Evolutionary conservation across 2,888 invertebrate genomes (phyloP).

Genomic region (Nomada ferruginata): DNA sequence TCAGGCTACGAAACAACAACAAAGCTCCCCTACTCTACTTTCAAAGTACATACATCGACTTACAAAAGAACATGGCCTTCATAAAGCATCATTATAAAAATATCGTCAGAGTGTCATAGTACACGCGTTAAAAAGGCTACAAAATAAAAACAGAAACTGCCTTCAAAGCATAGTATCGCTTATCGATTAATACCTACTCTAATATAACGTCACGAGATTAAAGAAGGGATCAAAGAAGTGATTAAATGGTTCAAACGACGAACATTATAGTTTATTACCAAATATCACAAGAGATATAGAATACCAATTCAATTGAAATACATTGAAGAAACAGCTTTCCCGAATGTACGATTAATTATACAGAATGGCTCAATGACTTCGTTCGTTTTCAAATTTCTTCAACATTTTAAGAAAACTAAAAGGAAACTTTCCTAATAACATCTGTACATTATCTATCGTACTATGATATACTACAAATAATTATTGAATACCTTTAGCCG

Average conservation of each 20-base stretch:
- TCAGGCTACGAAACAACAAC: background rate
- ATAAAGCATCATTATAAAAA: background rate
- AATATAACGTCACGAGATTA: too few species aligned
- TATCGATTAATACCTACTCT: background rate
- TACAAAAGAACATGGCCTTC: background rate
- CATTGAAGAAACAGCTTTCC: slow-evolving; percentile 3
- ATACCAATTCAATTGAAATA: background rate
- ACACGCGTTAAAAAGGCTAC: background rate
- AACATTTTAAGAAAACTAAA: too few species aligned
- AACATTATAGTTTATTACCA: too few species aligned
- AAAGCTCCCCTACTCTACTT: background rate
- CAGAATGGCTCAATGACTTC: too few species aligned
- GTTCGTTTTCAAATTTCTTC: too few species aligned
- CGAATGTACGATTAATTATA: slow-evolving; percentile 3
- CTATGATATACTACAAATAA: too few species aligned
- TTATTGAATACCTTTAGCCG: too few species aligned
- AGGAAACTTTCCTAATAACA: too few species aligned
- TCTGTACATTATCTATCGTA: too few species aligned
- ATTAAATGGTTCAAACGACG: too few species aligned
- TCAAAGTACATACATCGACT: background rate
- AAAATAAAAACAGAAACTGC: background rate
- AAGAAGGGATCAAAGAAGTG: too few species aligned
- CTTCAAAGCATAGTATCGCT: background rate
- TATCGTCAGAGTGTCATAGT: background rate
- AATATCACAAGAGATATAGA: too few species aligned